Percentiles rank a stretch among this genome's conserved stretches.
These are phyloP conservation scores for Archilochus colubris DNA, from an alignment of 2,113 vertebrate genomes.

Conservation along the genomic window DNA sequence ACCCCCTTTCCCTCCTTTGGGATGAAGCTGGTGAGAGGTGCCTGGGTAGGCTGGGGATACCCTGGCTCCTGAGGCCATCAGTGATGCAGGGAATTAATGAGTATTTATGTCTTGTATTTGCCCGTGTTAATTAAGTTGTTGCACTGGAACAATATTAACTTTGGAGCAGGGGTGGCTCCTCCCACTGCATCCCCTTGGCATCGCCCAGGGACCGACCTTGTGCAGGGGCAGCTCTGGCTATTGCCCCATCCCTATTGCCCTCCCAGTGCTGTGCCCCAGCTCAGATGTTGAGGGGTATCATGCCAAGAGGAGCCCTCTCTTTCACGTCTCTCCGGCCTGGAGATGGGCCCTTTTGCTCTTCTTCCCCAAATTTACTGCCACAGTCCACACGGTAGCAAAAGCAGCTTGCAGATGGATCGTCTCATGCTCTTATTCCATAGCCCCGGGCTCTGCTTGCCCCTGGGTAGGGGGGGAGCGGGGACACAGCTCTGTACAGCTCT, in stretches of 20 bases:
- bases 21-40: background rate
- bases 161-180: background rate
- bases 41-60: accelerated
- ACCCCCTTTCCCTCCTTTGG: background rate
- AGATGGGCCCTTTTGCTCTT: background rate
- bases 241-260: background rate
- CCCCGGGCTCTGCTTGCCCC: background rate
- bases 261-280: background rate
- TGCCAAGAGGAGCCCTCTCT: accelerated
- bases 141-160: background rate
- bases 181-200: accelerated
- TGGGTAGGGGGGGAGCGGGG: background rate
- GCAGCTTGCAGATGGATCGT: accelerated
- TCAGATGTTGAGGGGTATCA: no score
- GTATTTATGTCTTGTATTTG: constrained; percentile 3
- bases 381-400: background rate
- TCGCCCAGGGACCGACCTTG: accelerated
- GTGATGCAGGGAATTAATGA: background rate
- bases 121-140: background rate
- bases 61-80: background rate
- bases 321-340: background rate
- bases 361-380: background rate
- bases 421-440: background rate
- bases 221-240: accelerated
- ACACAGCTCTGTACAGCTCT: background rate